These are phyloP conservation scores for Tortrix viridana DNA, from an alignment of 2,888 invertebrate species.

Conservation along the genomic window DNA sequence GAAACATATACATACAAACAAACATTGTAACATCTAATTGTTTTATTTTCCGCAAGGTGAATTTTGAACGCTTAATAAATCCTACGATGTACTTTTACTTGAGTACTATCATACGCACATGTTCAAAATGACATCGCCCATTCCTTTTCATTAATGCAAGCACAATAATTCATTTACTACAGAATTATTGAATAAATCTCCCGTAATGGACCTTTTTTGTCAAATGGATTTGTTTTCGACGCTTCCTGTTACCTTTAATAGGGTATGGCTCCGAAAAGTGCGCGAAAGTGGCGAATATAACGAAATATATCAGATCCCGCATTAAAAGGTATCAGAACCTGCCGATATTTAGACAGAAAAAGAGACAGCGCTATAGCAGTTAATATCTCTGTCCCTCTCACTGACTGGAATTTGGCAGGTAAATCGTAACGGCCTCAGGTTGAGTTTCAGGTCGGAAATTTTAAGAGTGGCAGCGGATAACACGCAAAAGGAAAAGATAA, in stretches of 20 bases:
- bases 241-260: constrained; percentile 30
- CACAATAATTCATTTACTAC: constrained; percentile 67
- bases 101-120: constrained; percentile 15
- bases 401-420: too few relatives aligned
- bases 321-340: too few relatives aligned
- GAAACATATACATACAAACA: too few relatives aligned
- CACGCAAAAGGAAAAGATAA: too few relatives aligned
- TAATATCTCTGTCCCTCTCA: too few relatives aligned
- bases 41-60: not conserved
- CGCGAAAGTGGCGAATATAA: not conserved
- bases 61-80: too few relatives aligned
- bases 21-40: too few relatives aligned
- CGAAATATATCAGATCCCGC: not conserved
- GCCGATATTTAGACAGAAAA: too few relatives aligned
- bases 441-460: too few relatives aligned
- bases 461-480: too few relatives aligned
- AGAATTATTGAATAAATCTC: constrained; percentile 79
- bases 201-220: constrained; percentile 69
- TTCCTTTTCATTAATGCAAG: constrained; percentile 46
- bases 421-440: too few relatives aligned
- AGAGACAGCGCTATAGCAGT: too few relatives aligned
- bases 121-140: constrained; percentile 14
- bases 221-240: constrained; percentile 67
- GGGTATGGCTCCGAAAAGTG: constrained; percentile 10
- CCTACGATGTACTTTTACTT: not conserved